Base-by-base conservation (phyloP, 1,140 invertebrate species). In the Melipona quadrifasciata region DNA sequence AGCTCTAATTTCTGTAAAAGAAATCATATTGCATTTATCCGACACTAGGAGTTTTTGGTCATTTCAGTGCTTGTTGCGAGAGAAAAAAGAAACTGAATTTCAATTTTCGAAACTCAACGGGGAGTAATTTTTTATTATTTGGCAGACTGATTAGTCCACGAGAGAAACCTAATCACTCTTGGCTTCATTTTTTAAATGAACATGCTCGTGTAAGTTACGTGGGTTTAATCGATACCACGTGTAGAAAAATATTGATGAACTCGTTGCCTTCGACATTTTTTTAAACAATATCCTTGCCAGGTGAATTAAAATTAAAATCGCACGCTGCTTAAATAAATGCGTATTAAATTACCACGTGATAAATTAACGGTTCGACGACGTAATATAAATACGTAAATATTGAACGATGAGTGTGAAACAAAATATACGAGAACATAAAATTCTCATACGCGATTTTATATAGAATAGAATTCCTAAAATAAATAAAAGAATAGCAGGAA, bases 91-190 rank as follows among this genome's bases (percentile, higher is more conserved):
- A 27, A 53, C 16, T 70, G 39, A 8, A 21, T n/a, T 73, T 64
- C 39, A 47, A 58, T 57, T 71, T 39, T 71, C 3, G 24, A 39
- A 31, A 57, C 16, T 19, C n/a, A n/a, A 47, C 17, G 34, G 8
- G 47, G 27, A 58, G 53, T 34, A 71, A 58, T 80, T 80, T 67
- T 80, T 58, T 71, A 80, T 71, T 80, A 58, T 71, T 71, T 39
- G n/a, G 31, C 27, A 19, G 17, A 58, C 8, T 55, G 24, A 17
- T 39, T 34, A 68, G 34, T 34, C 17, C 14, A 34, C 21, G 24
- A 24, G 67, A 24, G 34, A 1, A 24, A 34, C 21, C 19, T 70
- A 70, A 39, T 39, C 39, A 8, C 8, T 53, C 21, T 39, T 39
- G 67, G 19, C 21, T 14, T 24, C 34, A 39, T 70, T 68, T 70